A percentile compares a stretch with the other conserved stretches of the same genome.
These are phyloP conservation scores for Antheraea mylitta DNA, from an alignment of 1,140 invertebrate genomes.

Conservation along the genomic window DNA sequence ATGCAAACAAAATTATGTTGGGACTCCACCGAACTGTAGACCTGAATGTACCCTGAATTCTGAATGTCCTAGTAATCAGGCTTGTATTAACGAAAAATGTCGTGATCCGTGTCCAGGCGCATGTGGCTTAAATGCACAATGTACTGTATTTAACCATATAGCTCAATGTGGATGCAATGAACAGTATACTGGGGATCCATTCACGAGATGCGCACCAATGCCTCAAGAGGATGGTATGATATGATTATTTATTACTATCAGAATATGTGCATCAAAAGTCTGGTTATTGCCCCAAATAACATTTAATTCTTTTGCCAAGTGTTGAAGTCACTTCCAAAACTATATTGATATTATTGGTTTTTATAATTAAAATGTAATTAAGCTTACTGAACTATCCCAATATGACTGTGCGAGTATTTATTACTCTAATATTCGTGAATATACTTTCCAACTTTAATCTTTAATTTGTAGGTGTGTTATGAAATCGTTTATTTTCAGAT, in stretches of 20 bases:
- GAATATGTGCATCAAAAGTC: constrained; percentile 3
- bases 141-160: constrained; percentile 87
- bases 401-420: too few relatives aligned
- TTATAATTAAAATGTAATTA: too few relatives aligned
- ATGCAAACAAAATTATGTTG: constrained; percentile 82
- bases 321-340: too few relatives aligned
- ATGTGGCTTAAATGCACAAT: constrained; percentile 83
- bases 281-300: background rate
- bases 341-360: too few relatives aligned
- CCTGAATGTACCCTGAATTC: constrained; percentile 89
- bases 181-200: constrained; percentile 69
- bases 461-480: constrained; percentile 40
- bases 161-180: constrained; percentile 85
- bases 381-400: too few relatives aligned
- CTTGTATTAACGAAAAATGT: constrained; percentile 86
- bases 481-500: constrained; percentile 42
- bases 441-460: background rate
- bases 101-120: constrained; percentile 85
- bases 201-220: constrained; percentile 54
- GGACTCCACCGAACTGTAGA: constrained; percentile 85
- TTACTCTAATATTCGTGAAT: too few relatives aligned
- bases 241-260: constrained; percentile 28
- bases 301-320: too few relatives aligned
- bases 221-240: constrained; percentile 68
- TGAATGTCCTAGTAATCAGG: constrained; percentile 84